Evolutionary conservation across 2,113 vertebrate genomes (phyloP).

Genomic region (Crotalus tigris): DNA sequence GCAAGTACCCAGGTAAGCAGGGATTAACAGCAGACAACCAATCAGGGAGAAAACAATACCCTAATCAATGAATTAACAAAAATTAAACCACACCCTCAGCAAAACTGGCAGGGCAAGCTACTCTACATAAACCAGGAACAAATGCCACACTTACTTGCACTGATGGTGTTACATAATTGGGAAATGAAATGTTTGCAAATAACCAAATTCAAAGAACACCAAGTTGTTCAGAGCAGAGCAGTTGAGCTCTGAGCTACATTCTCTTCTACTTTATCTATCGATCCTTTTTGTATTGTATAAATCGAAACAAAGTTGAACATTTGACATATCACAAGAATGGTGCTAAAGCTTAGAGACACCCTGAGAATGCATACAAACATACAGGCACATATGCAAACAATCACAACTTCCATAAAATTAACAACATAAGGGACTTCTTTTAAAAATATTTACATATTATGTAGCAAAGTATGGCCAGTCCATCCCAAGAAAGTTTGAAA

Average conservation of each 20-base stretch:
- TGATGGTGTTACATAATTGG: neutral
- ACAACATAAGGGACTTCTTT: neutral
- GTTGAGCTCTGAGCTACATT: neutral
- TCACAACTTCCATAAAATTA: neutral
- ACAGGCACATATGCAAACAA: neutral
- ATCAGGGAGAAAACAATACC: neutral
- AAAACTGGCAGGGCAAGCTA: neutral
- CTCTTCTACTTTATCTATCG: neutral
- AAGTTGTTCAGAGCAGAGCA: neutral
- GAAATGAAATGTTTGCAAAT: neutral
- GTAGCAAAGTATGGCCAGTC: neutral
- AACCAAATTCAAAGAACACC: neutral
- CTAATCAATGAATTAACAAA: neutral
- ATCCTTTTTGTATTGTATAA: constrained; percentile 28
- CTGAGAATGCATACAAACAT: neutral
- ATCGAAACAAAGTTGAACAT: constrained; percentile 15
- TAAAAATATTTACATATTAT: neutral
- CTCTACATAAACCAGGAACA: neutral
- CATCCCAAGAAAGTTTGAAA: neutral
- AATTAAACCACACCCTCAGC: neutral
- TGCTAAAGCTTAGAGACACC: constrained; percentile 30
- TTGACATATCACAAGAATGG: constrained; percentile 28
- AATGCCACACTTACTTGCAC: neutral
- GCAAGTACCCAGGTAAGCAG: neutral
- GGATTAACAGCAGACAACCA: neutral